Conservation (phyloP, 2,113 vertebrate genomes). For the Clarias gariepinus region DNA sequence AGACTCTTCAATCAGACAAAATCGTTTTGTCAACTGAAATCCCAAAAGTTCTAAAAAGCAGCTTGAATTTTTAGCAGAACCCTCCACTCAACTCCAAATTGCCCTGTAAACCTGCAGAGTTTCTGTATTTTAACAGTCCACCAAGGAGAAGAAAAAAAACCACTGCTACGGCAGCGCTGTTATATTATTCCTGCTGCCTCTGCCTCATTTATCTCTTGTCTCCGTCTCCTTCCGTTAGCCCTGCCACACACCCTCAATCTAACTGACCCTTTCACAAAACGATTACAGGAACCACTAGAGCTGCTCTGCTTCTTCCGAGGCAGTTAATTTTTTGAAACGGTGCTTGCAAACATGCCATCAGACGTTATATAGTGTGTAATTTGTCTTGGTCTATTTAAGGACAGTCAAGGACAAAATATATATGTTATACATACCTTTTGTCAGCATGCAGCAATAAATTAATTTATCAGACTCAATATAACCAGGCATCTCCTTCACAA, state of each 20-base stretch:
- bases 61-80: not conserved
- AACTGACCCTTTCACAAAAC: not conserved
- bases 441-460: constrained; percentile 46
- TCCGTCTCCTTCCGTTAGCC: not conserved
- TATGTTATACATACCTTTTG: constrained; percentile 26
- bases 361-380: constrained; percentile 12
- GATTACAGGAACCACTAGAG: constrained; percentile 11
- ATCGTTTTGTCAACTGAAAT: not conserved
- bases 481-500: not conserved
- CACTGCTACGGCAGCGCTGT: not conserved
- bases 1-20: too few relatives aligned
- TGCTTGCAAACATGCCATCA: constrained; percentile 5
- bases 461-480: constrained; percentile 50
- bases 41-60: not conserved
- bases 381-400: constrained; percentile 53
- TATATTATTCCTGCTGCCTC: not conserved
- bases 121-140: not conserved
- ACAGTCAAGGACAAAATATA: constrained; percentile 50
- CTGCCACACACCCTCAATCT: constrained; percentile 11
- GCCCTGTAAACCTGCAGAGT: not conserved
- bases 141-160: not conserved
- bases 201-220: not conserved
- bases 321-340: constrained; percentile 19
- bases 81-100: not conserved
- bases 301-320: not conserved